These are phyloP conservation scores for Rotaria socialis DNA, from an alignment of 2,888 invertebrate species.

Conservation along the genomic window DNA sequence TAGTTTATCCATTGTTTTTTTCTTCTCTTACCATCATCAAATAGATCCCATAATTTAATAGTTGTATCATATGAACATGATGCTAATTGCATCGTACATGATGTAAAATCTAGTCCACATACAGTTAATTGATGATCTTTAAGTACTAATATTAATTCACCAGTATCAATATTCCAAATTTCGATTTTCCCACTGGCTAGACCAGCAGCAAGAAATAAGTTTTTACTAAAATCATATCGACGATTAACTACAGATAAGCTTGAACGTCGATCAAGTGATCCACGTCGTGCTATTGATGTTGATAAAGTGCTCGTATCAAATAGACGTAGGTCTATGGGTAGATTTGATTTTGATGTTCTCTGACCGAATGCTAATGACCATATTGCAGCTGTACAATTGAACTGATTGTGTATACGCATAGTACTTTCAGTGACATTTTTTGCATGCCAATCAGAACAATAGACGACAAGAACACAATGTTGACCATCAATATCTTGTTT, in stretches of 20 bases:
- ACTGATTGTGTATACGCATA: background rate
- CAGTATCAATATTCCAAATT: slow-evolving; percentile 18
- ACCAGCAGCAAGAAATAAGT: slow-evolving; percentile 24
- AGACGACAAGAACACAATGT: background rate
- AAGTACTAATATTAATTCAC: slow-evolving; percentile 23
- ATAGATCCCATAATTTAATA: slow-evolving; percentile 13
- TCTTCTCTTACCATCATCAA: slow-evolving; percentile 20
- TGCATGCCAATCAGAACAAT: slow-evolving; percentile 1
- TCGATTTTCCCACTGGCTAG: background rate
- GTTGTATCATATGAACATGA: slow-evolving; percentile 33
- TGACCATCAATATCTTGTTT: slow-evolving; percentile 8
- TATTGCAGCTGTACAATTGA: background rate
- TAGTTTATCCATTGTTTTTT: too few relatives aligned
- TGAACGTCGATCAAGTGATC: background rate
- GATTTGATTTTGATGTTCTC: background rate
- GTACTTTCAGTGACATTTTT: background rate
- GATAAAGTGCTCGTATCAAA: background rate
- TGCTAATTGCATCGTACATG: slow-evolving; percentile 18
- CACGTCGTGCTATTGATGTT: background rate
- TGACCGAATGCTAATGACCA: slow-evolving; percentile 34
- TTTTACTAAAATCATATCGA: slow-evolving; percentile 5
- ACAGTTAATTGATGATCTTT: slow-evolving; percentile 30
- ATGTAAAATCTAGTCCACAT: background rate
- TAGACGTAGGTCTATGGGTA: background rate
- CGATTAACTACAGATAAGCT: slow-evolving; percentile 8